Evolutionary conservation across 2,113 vertebrate genomes (phyloP).

Genomic region (Gopherus flavomarginatus): DNA sequence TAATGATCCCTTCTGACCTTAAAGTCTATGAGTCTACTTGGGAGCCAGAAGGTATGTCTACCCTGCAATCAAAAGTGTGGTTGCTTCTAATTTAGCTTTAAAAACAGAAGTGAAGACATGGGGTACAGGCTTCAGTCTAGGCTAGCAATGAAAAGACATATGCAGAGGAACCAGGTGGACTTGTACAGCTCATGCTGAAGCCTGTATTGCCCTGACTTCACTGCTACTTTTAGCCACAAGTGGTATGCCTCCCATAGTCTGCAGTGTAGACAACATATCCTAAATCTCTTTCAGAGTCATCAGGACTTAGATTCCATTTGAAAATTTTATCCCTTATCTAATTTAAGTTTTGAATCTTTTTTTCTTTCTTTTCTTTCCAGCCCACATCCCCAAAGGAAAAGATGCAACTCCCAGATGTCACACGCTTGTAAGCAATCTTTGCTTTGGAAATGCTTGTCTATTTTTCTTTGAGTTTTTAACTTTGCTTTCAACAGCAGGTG

Average conservation of each 20-base stretch:
- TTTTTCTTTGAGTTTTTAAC: neutral
- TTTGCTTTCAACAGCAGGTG: slow-evolving; percentile 66
- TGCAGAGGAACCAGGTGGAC: neutral
- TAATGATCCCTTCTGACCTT: too few species aligned
- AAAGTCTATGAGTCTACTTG: neutral
- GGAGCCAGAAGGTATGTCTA: neutral
- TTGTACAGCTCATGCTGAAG: neutral
- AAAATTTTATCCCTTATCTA: neutral
- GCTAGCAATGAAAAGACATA: neutral
- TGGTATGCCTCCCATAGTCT: neutral
- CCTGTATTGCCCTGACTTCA: neutral
- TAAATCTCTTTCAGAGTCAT: neutral
- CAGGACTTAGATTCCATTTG: neutral
- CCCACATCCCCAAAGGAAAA: neutral
- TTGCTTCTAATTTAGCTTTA: neutral
- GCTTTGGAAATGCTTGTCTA: neutral
- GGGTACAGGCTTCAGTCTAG: neutral
- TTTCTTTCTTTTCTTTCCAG: neutral
- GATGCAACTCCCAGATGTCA: neutral
- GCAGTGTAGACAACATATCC: neutral
- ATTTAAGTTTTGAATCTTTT: neutral
- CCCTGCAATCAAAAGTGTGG: neutral
- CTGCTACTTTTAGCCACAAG: neutral
- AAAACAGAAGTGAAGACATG: neutral
- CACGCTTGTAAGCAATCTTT: neutral